These are phyloP conservation scores for Brachionichthys hirsutus DNA, from an alignment of 2,113 vertebrate species.

Conservation along the genomic window DNA sequence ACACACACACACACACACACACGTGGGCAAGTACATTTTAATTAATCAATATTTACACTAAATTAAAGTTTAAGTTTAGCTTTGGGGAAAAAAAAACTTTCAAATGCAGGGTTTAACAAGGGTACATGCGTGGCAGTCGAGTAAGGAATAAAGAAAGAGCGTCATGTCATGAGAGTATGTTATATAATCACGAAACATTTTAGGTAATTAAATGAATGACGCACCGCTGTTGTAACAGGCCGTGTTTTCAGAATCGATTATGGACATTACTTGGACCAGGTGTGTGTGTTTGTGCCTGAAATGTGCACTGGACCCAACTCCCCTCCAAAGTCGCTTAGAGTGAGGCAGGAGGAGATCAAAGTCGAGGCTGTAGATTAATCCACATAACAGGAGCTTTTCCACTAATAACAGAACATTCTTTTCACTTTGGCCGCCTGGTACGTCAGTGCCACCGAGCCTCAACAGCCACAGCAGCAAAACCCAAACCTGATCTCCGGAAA, in stretches of 20 bases:
- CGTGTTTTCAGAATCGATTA: conserved; percentile 23
- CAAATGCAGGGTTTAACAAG: conserved; percentile 1
- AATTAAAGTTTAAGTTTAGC: conserved; percentile 18
- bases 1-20: too few species aligned
- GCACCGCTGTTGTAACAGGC: background rate
- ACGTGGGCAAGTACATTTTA: conserved; percentile 18
- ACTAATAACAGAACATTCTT: conserved; percentile 70
- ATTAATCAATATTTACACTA: conserved; percentile 19
- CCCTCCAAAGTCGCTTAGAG: conserved; percentile 58
- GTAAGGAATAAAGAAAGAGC: background rate
- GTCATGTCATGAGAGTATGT: background rate
- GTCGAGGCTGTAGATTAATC: conserved; percentile 72
- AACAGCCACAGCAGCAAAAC: conserved; percentile 5
- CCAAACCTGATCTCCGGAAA: conserved; percentile 4
- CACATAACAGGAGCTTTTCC: conserved; percentile 66
- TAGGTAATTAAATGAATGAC: background rate
- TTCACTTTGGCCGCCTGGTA: conserved; percentile 50
- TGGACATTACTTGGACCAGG: conserved; percentile 27
- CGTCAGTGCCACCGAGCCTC: conserved; percentile 39
- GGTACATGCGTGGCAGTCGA: too few species aligned
- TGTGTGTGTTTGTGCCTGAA: conserved; percentile 20
- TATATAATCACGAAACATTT: background rate
- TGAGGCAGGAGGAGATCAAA: conserved; percentile 69
- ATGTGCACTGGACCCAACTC: conserved; percentile 18
- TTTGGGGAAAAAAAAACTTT: background rate